Percentiles rank a stretch among this genome's conserved stretches.
These are phyloP conservation scores for Sesamia nonagrioides DNA, from an alignment of 1,140 invertebrate species.

Conservation along the genomic window DNA sequence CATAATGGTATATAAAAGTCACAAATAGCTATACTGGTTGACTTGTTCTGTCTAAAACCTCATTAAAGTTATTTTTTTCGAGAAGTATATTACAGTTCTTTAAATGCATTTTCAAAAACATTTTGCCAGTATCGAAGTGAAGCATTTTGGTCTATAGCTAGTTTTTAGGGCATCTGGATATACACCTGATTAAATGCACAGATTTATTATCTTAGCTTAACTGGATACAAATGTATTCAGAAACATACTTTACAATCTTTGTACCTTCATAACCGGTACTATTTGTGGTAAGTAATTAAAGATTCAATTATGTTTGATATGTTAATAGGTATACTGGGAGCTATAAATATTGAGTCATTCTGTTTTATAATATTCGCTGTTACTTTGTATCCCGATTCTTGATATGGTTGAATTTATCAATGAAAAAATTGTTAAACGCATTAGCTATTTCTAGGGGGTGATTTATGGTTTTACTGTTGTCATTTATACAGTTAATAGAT, in stretches of 20 bases:
- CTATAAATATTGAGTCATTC: not conserved
- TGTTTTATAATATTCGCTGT: not conserved
- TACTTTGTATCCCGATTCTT: not conserved
- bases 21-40: not conserved
- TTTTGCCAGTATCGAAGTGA: too few species aligned
- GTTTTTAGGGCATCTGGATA: not conserved
- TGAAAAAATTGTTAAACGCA: not conserved
- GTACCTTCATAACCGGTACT: not conserved
- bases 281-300: not conserved
- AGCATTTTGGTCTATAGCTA: too few species aligned
- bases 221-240: not conserved
- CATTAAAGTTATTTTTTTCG: not conserved
- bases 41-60: not conserved
- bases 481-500: not conserved
- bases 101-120: not conserved
- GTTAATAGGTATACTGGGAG: not conserved
- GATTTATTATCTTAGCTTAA: not conserved
- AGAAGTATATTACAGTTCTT: not conserved
- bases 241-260: not conserved
- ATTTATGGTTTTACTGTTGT: not conserved
- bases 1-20: not conserved
- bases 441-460: too few species aligned
- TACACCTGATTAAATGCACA: not conserved
- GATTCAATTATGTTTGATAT: not conserved
- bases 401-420: not conserved